Conservation (phyloP, 1,140 invertebrate genomes). For the Glomeris maerens region DNA sequence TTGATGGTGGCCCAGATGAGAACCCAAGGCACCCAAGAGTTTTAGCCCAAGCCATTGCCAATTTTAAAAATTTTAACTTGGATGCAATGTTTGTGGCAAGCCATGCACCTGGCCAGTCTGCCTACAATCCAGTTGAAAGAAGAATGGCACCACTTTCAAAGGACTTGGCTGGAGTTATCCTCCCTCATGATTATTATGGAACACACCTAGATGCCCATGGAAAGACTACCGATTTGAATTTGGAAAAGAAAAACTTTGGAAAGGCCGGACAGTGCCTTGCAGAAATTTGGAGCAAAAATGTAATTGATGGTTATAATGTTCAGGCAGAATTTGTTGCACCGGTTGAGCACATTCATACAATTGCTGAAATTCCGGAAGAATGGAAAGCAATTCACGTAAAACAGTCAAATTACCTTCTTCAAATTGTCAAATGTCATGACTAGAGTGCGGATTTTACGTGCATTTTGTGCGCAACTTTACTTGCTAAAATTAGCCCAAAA, state of each 20-base stretch:
- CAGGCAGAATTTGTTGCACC: constrained; percentile 23
- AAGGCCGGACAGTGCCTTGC: constrained; percentile 24
- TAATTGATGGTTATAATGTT: constrained; percentile 21
- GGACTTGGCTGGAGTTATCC: constrained; percentile 27
- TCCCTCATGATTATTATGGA: constrained; percentile 28
- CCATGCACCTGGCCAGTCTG: constrained; percentile 29
- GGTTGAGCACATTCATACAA: too few relatives aligned
- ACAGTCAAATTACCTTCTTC: too few relatives aligned
- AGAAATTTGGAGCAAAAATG: constrained; percentile 21
- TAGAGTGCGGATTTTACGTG: too few relatives aligned
- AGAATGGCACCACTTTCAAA: constrained; percentile 30
- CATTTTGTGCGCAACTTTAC: too few relatives aligned
- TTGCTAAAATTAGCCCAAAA: too few relatives aligned
- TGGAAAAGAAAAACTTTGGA: constrained; percentile 27
- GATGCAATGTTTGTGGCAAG: constrained; percentile 31
- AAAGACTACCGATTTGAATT: constrained; percentile 26
- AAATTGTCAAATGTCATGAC: too few relatives aligned
- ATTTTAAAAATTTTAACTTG: constrained; percentile 28
- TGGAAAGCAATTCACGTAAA: too few relatives aligned
- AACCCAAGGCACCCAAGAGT: constrained; percentile 29
- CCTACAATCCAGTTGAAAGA: constrained; percentile 27
- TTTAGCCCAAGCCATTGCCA: constrained; percentile 24
- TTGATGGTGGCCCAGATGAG: constrained; percentile 32
- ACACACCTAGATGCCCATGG: constrained; percentile 27
- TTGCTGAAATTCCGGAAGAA: too few relatives aligned